Base-by-base conservation (phyloP, 2,888 invertebrate genomes). In the Volucella bombylans region DNA sequence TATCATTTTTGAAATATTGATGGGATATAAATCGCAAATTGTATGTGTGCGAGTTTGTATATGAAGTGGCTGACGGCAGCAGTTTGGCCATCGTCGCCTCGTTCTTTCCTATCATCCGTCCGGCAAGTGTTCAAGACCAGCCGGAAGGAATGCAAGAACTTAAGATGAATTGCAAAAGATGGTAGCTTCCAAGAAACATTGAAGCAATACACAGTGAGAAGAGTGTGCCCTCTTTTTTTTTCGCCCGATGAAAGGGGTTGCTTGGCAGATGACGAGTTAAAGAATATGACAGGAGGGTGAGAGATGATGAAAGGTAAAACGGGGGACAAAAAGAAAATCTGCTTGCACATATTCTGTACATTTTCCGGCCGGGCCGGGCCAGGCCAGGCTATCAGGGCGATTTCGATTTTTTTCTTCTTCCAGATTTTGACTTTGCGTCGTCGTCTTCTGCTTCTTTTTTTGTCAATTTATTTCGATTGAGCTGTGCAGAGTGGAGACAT, bases 1-100 rank as follows among this genome's bases (percentile, higher is more conserved):
- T 87, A 87, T 87, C 87, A 87, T 87, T 87, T 87, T 87, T 87
- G 87, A 87, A 87, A 87, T 87, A 87, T 87, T 87, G 87, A 87
- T 87, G 81, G 87, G 87, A 87, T 87, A 87, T 87, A 87, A 87
- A 87, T 87, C 87, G 78, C 86, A 72, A 87, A 86, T 82, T 83
- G 76, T 87, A 74, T 47, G 55, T 67, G 61, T 23, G 50, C 1
- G 49, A 31, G 55, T 73, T 54, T 54, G 45, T 8, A 57, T 64
- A 52, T 82, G 72, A 57, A 64, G 52, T 67, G 52, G 59, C 78
- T 67, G 68, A 54, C 54, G 49, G 69, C 62, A 57, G 74, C 74
- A 76, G 61, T 65, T 77, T 65, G 83, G 71, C 79, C 83, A 76
- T 82, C 82, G 71, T 76, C 74, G 65, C 77, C 62, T 54, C 64